Evolutionary conservation across 2,888 invertebrate species (phyloP).

Genomic region (Malacosoma neustria): DNA sequence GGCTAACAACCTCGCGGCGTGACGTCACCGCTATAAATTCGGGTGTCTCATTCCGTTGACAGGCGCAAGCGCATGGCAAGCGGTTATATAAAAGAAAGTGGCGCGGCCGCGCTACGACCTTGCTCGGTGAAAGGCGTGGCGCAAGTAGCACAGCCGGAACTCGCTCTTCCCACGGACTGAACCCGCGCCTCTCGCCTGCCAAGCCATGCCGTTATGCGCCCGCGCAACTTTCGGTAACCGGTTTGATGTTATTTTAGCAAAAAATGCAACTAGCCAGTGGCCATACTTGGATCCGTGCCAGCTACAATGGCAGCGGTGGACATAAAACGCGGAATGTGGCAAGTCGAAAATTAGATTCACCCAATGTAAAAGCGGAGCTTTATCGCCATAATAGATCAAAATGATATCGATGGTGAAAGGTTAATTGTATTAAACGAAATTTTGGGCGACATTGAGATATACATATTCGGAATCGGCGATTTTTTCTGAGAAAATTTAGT

Average conservation of each 20-base stretch:
- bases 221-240: conserved; percentile 51
- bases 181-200: conserved; percentile 43
- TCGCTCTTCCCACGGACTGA: conserved; percentile 62
- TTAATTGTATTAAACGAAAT: too few relatives aligned
- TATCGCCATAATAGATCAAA: too few relatives aligned
- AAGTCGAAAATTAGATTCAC: conserved; percentile 10
- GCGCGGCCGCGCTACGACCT: conserved; percentile 68
- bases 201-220: conserved; percentile 26
- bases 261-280: conserved; percentile 36
- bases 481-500: too few relatives aligned
- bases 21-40: conserved; percentile 65
- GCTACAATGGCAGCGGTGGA: conserved; percentile 25
- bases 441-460: too few relatives aligned
- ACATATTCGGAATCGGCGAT: too few relatives aligned
- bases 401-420: too few relatives aligned
- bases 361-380: not conserved
- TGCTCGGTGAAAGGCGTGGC: conserved; percentile 67
- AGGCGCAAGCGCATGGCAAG: conserved; percentile 26
- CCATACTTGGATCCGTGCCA: conserved; percentile 32
- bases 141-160: conserved; percentile 71
- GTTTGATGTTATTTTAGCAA: conserved; percentile 41
- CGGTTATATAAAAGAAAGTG: conserved; percentile 72
- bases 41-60: conserved; percentile 59
- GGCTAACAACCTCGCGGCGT: conserved; percentile 51
- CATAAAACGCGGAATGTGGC: conserved; percentile 34